Base-by-base conservation (phyloP, 2,888 invertebrate species). In the Lycia hirtaria region DNA sequence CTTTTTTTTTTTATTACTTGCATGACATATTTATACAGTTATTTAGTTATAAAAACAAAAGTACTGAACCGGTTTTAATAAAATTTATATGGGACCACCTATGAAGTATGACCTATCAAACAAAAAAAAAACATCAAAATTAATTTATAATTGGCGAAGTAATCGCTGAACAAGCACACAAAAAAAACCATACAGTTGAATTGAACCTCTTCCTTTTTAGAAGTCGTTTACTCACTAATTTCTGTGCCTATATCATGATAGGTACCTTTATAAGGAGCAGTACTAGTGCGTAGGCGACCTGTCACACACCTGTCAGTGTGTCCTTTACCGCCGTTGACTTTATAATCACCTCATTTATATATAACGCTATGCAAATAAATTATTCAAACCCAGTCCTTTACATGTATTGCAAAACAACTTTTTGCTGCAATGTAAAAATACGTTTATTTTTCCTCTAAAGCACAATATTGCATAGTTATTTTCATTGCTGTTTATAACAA, bases 291-390 rank as follows among this genome's bases (percentile, higher is more conserved):
- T 66, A 63, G 67, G 70, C 45, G 62, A 54, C 48, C 55, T 58
- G 44, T 56, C 52, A 49, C 52, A 49, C 71, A 64, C 45, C 61
- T 71, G 71, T 50, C 54, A 49, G 59, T 61, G 44, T 56, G 52
- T 61, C 54, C 56, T 65, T 48, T 57, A 41, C 56, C 43, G 35
- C 57, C 7, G 45, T 55, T 40, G 60, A 64, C 60, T 66, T 63
- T 55, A 53, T 60, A 67, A 63, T 58, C 10, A 54, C 10, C 24
- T 47, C 40, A 50, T 62, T 47, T 55, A 50, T 38, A 22, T 14
- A 47, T n/a, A n/a, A n/a, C n/a, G 19, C 22, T 57, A 67, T 67
- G 68, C 60, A 48, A 61, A 65, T 52, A 59, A 50, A 50, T 55
- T 51, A 55, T 41, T 2, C 1, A 28, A 19, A 15, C 5, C 14